Conservation (phyloP, 2,888 invertebrate genomes). For the Agrotis exclamationis region DNA sequence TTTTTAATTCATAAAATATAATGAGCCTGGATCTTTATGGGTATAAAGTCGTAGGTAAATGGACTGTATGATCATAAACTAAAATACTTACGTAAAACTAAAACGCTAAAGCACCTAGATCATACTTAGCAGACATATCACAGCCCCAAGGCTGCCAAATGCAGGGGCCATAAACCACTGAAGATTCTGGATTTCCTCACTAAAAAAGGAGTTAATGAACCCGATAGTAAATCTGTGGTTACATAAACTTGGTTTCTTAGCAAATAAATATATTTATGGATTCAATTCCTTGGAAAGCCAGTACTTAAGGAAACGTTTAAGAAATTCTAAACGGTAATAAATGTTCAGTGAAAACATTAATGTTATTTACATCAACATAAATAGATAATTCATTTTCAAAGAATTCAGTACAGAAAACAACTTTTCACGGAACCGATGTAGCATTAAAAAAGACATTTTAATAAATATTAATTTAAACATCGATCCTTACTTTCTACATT, state of each 20-base stretch:
- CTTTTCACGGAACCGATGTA: background rate
- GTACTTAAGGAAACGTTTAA: background rate
- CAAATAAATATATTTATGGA: background rate
- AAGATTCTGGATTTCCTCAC: too few relatives aligned
- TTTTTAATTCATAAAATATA: too few relatives aligned
- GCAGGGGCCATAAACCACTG: background rate
- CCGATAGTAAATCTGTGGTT: background rate
- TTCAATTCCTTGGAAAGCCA: background rate
- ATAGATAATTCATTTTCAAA: background rate
- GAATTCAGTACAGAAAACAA: too few relatives aligned
- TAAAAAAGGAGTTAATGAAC: too few relatives aligned
- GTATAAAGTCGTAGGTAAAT: too few relatives aligned
- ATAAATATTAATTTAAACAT: slow-evolving; percentile 22
- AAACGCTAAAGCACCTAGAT: background rate
- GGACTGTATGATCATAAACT: background rate
- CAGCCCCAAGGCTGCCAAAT: background rate
- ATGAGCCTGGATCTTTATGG: too few relatives aligned
- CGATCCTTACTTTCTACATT: background rate
- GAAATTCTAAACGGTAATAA: background rate
- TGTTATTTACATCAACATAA: background rate
- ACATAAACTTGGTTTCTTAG: background rate
- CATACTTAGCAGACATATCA: background rate
- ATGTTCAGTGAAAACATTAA: background rate
- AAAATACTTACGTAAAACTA: background rate
- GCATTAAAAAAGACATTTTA: background rate